Evolutionary conservation across 2,888 invertebrate species (phyloP).

Genomic region (Lithophane semibrunnea): DNA sequence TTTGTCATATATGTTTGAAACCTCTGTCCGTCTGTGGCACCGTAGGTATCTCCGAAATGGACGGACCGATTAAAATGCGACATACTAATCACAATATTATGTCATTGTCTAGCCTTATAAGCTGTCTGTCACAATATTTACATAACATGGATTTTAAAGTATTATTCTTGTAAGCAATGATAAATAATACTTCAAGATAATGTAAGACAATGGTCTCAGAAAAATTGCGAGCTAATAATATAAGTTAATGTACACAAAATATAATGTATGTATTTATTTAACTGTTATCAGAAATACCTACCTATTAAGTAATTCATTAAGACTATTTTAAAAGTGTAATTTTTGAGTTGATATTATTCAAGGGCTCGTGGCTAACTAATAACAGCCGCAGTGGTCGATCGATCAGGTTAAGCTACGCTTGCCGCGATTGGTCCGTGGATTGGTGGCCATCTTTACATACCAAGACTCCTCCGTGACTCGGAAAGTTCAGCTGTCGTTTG

Average conservation of each 20-base stretch:
- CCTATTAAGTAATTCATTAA: neutral
- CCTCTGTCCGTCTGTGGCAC: neutral
- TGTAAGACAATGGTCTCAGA: conserved; percentile 19
- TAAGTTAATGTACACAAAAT: conserved; percentile 39
- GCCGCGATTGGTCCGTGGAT: no score
- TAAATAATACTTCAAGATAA: conserved; percentile 42
- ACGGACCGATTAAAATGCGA: conserved; percentile 4
- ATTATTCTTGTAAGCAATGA: conserved; percentile 40
- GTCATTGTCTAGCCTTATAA: conserved; percentile 29
- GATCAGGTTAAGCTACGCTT: no score
- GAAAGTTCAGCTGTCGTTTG: no score
- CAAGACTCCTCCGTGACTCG: no score
- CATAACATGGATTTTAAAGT: conserved; percentile 45
- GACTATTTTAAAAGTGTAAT: neutral
- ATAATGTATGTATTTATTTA: conserved; percentile 17
- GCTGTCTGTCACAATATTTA: conserved; percentile 53
- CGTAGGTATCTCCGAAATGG: conserved; percentile 6
- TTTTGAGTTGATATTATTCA: neutral
- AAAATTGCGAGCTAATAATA: conserved; percentile 10
- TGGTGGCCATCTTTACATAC: no score
- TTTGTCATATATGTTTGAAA: no score
- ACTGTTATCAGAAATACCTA: conserved; percentile 22
- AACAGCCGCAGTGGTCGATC: no score
- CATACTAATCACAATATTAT: conserved; percentile 23
- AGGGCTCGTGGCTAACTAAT: no score